Evolutionary conservation across 2,797 vertebrate genomes (phyloP).

Genomic region (Eleutherodactylus coqui): DNA sequence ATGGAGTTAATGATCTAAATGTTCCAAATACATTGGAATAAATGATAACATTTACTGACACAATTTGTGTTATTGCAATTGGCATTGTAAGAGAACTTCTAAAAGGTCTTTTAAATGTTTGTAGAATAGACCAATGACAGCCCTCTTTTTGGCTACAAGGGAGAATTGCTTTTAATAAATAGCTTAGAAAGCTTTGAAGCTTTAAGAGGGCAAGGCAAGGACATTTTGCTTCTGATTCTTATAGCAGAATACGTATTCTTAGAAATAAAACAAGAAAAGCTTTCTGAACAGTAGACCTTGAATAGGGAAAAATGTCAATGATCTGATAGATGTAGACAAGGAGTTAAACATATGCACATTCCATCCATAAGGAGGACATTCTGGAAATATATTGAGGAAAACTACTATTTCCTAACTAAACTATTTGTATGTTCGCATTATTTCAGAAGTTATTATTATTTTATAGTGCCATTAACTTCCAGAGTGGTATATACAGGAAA

Average conservation of each 20-base stretch:
- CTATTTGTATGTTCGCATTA: too few species aligned
- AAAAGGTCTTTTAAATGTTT: conserved; percentile 52
- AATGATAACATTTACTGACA: conserved; percentile 43
- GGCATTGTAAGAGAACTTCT: conserved; percentile 18
- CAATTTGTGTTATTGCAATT: conserved; percentile 30
- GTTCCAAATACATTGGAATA: conserved; percentile 11
- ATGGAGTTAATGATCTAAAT: conserved; percentile 34
- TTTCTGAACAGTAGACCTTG: conserved; percentile 23
- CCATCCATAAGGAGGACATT: background rate
- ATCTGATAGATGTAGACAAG: background rate
- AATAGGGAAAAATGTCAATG: background rate
- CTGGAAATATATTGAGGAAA: background rate
- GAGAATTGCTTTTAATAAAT: conserved; percentile 34
- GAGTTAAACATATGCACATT: conserved; percentile 23
- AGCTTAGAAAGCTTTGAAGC: conserved; percentile 41
- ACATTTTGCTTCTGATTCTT: conserved; percentile 17
- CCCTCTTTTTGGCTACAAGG: conserved; percentile 12
- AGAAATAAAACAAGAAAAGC: conserved; percentile 23
- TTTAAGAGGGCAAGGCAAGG: conserved; percentile 21
- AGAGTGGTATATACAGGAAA: too few species aligned
- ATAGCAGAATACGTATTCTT: conserved; percentile 27
- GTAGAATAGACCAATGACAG: conserved; percentile 44
- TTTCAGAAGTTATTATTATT: too few species aligned
- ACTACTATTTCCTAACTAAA: too few species aligned
- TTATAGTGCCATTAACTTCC: too few species aligned